phyloP scores from a whole-genome alignment of 2,113 vertebrate genomes.

The Rallus limicola region DNA sequence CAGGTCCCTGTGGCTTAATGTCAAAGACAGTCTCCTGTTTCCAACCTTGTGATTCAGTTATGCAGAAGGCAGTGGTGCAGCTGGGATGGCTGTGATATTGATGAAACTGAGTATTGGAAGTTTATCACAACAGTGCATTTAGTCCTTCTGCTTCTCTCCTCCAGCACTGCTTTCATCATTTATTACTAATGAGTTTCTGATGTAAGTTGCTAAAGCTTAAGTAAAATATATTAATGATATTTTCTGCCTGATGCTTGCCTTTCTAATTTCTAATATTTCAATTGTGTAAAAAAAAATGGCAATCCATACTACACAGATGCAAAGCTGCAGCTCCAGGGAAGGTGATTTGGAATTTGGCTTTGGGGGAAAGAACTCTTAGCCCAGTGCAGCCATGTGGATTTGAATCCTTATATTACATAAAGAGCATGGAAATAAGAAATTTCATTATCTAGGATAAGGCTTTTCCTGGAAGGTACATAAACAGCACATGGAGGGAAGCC shows the following conservation, averaged over 20 bases:
- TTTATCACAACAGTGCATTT: not conserved
- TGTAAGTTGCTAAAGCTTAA: not conserved
- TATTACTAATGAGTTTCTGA: not conserved
- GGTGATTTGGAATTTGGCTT: not conserved
- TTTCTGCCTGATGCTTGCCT: not conserved
- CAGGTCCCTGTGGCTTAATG: not conserved
- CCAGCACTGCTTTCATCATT: not conserved
- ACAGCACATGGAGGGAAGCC: not conserved
- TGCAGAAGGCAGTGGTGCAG: not conserved
- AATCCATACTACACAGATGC: not conserved
- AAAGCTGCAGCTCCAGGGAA: not conserved
- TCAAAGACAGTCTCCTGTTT: not conserved
- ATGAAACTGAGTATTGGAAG: not conserved
- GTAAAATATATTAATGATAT: not conserved
- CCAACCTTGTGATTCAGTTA: no score
- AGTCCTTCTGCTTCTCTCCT: not conserved
- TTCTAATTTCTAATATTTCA: not conserved
- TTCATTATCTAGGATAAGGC: not conserved
- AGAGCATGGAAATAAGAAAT: not conserved
- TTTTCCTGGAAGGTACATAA: not conserved
- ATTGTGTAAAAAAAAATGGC: no score
- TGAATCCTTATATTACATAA: fast-evolving
- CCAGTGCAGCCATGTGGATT: not conserved
- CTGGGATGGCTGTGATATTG: fast-evolving
- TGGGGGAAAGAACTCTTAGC: not conserved